Evolutionary conservation across 2,113 vertebrate genomes (phyloP).

Genomic region (Motacilla tschutschensis): DNA sequence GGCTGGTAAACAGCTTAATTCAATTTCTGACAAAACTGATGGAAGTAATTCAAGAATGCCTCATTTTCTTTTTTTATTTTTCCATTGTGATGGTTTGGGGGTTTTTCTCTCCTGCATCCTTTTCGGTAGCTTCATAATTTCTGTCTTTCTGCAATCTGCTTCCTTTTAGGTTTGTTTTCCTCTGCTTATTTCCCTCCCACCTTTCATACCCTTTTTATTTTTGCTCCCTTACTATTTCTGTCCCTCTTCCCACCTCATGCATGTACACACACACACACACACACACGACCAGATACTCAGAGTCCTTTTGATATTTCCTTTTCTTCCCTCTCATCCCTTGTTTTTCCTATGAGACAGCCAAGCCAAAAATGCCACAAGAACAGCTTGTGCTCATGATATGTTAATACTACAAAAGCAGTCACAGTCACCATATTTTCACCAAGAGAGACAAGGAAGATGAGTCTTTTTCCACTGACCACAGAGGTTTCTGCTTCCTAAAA

Average conservation of each 20-base stretch:
- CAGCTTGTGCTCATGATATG: not conserved
- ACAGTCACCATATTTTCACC: not conserved
- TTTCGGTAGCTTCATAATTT: not conserved
- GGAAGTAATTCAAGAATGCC: not conserved
- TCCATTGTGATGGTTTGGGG: not conserved
- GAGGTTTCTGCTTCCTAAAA: not conserved
- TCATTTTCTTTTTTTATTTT: not conserved
- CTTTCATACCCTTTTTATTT: not conserved
- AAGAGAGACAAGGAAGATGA: not conserved
- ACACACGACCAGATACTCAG: not conserved
- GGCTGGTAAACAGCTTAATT: not conserved
- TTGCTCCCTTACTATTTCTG: not conserved
- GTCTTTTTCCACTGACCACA: not conserved
- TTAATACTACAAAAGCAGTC: not conserved
- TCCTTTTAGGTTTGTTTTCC: not conserved
- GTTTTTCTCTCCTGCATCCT: not conserved
- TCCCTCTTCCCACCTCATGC: not conserved
- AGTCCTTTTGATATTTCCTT: not conserved
- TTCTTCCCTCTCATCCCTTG: not conserved
- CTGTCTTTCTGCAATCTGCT: not conserved
- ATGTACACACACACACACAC: not conserved
- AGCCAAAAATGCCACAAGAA: slow-evolving; percentile 14
- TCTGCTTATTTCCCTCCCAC: not conserved
- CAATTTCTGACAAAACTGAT: not conserved
- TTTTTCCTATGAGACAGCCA: slow-evolving; percentile 19